Percentiles rank a stretch among this genome's conserved stretches.
These are phyloP conservation scores for Pitta sordida DNA, from an alignment of 2,113 vertebrate species.

Conservation along the genomic window DNA sequence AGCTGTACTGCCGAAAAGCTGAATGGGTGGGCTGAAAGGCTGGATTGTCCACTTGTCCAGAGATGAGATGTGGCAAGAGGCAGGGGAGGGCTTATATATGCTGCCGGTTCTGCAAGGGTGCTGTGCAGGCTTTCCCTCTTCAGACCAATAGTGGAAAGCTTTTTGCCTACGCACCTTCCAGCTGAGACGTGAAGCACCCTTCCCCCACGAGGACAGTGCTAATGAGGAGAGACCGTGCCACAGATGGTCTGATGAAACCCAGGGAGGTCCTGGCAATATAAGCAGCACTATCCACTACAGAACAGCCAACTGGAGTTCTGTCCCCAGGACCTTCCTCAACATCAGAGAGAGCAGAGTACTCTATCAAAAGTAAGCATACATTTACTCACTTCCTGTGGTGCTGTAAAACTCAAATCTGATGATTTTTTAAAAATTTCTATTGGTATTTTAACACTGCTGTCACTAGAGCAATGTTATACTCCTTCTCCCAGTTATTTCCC, in stretches of 20 bases:
- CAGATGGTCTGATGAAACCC: neutral
- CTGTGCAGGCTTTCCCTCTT: neutral
- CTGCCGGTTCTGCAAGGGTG: accelerated
- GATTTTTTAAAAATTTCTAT: neutral
- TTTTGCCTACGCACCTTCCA: neutral
- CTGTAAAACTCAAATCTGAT: neutral
- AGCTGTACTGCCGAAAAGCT: neutral
- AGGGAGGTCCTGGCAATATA: accelerated
- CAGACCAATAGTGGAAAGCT: neutral
- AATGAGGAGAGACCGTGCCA: neutral
- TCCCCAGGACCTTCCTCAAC: neutral
- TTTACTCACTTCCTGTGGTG: neutral
- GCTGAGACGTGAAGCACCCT: neutral
- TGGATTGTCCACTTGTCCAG: neutral
- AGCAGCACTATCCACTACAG: accelerated
- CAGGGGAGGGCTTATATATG: neutral
- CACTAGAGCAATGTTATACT: neutral
- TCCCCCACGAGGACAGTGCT: neutral
- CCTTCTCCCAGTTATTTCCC: neutral
- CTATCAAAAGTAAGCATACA: neutral
- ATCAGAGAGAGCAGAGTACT: neutral
- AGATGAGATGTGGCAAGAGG: neutral
- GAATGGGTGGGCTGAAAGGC: neutral
- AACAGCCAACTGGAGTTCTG: neutral
- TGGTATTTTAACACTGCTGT: neutral